These are phyloP conservation scores for Heterocephalus glaber DNA, from an alignment of 2,113 vertebrate species.

Conservation along the genomic window DNA sequence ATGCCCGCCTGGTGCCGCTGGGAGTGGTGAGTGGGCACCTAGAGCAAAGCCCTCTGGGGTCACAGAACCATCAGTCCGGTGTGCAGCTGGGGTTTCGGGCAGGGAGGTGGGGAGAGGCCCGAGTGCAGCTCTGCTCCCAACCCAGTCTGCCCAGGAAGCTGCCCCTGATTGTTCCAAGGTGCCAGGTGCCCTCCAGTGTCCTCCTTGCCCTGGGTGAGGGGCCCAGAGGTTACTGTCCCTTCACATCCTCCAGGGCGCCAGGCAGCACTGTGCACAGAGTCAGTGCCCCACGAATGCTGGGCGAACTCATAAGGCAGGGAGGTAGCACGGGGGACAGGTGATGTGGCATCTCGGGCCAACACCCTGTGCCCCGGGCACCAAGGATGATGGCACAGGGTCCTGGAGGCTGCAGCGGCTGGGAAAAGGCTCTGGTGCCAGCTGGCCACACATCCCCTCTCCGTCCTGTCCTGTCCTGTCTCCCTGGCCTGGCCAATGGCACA, in stretches of 20 bases:
- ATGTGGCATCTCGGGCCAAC: fast-evolving
- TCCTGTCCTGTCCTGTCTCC: not conserved
- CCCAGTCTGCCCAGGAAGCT: fast-evolving
- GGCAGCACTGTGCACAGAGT: not conserved
- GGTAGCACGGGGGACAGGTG: fast-evolving
- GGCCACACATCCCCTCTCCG: fast-evolving
- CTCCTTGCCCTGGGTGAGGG: fast-evolving
- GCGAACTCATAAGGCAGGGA: fast-evolving
- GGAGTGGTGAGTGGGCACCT: not conserved
- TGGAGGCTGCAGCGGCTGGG: fast-evolving
- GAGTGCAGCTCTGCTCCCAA: not conserved
- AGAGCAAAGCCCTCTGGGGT: not conserved
- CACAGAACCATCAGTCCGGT: fast-evolving
- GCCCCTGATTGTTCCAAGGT: fast-evolving
- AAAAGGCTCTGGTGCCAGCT: not conserved
- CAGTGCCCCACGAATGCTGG: fast-evolving
- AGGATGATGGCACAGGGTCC: fast-evolving
- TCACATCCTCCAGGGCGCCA: fast-evolving
- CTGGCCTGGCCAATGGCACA: fast-evolving
- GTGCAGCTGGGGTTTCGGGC: fast-evolving
- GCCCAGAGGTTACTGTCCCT: not conserved
- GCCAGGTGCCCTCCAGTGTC: fast-evolving
- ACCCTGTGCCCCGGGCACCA: fast-evolving
- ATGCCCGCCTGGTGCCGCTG: not conserved
- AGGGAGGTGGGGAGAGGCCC: fast-evolving